Evolutionary conservation across 2,888 invertebrate genomes (phyloP), one percentile per base, ranked within the genome.

Genomic region (Agrochola macilenta): DNA sequence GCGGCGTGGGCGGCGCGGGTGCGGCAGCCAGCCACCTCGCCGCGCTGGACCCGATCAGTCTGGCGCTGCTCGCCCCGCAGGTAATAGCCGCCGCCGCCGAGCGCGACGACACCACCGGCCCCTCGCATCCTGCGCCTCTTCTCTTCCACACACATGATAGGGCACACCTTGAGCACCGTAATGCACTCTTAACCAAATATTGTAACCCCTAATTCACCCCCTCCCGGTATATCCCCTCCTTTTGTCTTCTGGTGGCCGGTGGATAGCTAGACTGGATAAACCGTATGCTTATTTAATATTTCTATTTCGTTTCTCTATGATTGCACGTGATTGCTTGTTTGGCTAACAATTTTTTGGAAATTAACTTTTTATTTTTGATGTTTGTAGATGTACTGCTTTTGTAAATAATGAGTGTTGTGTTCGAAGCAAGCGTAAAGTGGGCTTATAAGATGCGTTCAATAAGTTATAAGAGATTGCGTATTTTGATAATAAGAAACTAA

Each of bases 41-140:
- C 93, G 97, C 97, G 93, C 95, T 97, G 95, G 97, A 97, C 95
- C 97, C 97, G 93, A 95, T 97, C 96, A 96, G 95, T 93, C 96
- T 96, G 93, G 96, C 96, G 91, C 94, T 96, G 94, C 96, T 96
- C 94, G 95, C 96, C 90, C 96, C 96, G 95, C 96, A 96, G 96
- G 96, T 96, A 96, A 96, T 90, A 89, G 89, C 88, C 82, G 82
- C 82, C 82, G 85, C 88, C 87, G 86, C 90, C 90, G 87, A 89
- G 83, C 90, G 87, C 90, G 89, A 87, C 91, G 88, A 93, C 89
- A 87, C 93, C 93, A 91, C 93, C 93, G 90, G 90, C 92, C 90
- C 90, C 88, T 73, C 72, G 76, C 81, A 69, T 82, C 79, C 80
- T 74, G 81, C 74, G 74, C 83, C 85, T 80, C 78, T 73, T 74